A percentile compares a stretch with the other conserved stretches of the same genome.
phyloP scores from a whole-genome alignment of 1,140 invertebrate genomes.

The Dendroctonus ponderosae region DNA sequence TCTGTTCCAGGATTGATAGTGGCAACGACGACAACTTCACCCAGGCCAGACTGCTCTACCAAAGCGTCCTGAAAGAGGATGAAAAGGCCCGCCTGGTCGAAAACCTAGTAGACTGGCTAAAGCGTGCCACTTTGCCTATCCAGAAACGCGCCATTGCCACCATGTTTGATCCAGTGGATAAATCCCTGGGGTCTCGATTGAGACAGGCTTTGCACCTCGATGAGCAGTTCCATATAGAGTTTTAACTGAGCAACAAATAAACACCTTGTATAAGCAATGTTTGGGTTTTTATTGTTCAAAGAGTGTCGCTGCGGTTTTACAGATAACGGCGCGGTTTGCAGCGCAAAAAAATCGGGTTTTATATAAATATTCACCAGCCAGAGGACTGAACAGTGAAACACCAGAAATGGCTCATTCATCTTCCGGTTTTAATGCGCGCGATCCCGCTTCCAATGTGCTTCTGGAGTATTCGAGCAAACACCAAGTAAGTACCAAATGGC shows the following conservation, averaged over 20 bases:
- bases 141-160: conserved; percentile 77
- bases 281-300: not conserved
- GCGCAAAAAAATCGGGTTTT: not conserved
- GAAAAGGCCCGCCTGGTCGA: conserved; percentile 70
- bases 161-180: conserved; percentile 63
- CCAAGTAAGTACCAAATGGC: conserved; percentile 23
- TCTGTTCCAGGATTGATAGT: conserved; percentile 57
- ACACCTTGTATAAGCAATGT: not conserved
- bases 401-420: conserved; percentile 13
- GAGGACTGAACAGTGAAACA: too few species aligned
- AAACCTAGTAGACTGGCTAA: conserved; percentile 79
- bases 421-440: conserved; percentile 13
- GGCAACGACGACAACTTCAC: conserved; percentile 87
- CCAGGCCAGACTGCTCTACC: conserved; percentile 80
- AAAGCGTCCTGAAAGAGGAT: conserved; percentile 69
- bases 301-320: not conserved
- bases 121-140: conserved; percentile 77
- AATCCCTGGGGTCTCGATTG: conserved; percentile 61
- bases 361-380: not conserved
- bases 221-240: conserved; percentile 25
- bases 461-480: conserved; percentile 35
- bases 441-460: conserved; percentile 31
- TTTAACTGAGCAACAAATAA: conserved; percentile 4
- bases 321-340: too few species aligned
- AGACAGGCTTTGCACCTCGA: conserved; percentile 31